Conservation (phyloP, 2,113 vertebrate genomes). For the Cinclus mexicanus region DNA sequence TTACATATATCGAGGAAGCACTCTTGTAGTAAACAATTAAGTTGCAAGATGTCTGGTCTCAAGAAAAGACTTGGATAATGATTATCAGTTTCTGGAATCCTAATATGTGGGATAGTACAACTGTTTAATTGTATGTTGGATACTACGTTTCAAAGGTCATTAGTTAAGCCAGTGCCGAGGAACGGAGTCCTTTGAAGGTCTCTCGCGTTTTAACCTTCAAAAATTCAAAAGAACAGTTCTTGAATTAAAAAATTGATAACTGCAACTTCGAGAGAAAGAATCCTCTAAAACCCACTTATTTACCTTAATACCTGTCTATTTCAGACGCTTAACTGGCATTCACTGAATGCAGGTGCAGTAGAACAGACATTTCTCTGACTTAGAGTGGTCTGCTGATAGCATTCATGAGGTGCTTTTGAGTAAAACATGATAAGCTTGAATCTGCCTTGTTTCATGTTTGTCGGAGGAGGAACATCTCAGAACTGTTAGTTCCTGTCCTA, state of each 20-base stretch:
- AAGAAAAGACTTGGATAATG: not conserved
- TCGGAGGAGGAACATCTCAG: not conserved
- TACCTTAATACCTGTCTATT: not conserved
- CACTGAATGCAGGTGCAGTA: not conserved
- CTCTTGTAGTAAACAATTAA: not conserved
- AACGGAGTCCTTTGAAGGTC: not conserved
- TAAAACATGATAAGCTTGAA: not conserved
- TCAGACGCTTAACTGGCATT: not conserved
- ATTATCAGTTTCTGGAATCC: not conserved
- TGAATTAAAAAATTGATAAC: not conserved
- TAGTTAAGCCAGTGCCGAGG: not conserved
- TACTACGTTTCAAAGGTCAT: not conserved
- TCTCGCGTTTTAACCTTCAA: not conserved
- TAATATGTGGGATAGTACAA: not conserved
- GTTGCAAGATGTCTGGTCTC: not conserved
- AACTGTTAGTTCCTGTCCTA: not conserved
- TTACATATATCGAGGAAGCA: not conserved
- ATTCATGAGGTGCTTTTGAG: not conserved
- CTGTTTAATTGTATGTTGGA: not conserved
- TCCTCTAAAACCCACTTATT: not conserved
- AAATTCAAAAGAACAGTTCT: not conserved
- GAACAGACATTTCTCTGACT: not conserved
- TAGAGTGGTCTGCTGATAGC: not conserved
- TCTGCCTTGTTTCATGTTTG: not conserved
- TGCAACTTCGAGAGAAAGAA: not conserved